A percentile compares a stretch with the other conserved stretches of the same genome.
phyloP scores from a whole-genome alignment of 92 coral and sea anemone species.

The Heliopora coerulea region DNA sequence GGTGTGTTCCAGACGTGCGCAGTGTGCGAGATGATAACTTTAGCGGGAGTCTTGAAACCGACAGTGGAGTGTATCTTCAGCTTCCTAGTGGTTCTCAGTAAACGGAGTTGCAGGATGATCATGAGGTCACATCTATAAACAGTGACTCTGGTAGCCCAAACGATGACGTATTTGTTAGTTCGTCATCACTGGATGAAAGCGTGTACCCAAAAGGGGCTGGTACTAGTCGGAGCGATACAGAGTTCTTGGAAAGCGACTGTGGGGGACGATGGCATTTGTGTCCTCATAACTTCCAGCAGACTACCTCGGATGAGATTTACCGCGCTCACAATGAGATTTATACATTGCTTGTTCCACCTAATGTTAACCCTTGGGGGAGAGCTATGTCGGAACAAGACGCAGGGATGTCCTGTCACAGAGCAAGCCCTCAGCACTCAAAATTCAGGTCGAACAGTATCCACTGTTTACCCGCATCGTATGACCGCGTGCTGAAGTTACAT shows the following conservation, averaged over 20 bases:
- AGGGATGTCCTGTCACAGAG: not conserved
- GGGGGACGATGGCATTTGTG: not conserved
- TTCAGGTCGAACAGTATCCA: conserved; percentile 29
- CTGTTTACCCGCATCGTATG: not conserved
- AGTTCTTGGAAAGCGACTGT: not conserved
- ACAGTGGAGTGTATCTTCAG: not conserved
- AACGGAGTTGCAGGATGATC: not conserved
- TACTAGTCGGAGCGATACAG: not conserved
- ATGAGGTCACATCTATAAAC: not conserved
- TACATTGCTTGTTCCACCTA: not conserved
- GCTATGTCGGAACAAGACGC: conserved; percentile 22
- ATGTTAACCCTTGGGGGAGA: conserved; percentile 25
- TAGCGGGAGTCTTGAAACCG: not conserved
- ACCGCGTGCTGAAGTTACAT: not conserved
- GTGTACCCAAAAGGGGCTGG: not conserved
- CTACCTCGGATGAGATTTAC: not conserved
- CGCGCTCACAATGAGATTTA: conserved; percentile 17
- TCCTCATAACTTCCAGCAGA: not conserved
- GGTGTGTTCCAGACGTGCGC: not conserved
- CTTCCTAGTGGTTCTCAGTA: not conserved
- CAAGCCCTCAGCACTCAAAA: not conserved
- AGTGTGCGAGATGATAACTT: not conserved
- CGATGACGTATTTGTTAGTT: conserved; percentile 9
- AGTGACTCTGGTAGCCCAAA: not conserved
- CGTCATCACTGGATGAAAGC: not conserved